A percentile compares a stretch with the other conserved stretches of the same genome.
Evolutionary conservation across 2,113 vertebrate genomes (phyloP).

Genomic region (Picathartes gymnocephalus): DNA sequence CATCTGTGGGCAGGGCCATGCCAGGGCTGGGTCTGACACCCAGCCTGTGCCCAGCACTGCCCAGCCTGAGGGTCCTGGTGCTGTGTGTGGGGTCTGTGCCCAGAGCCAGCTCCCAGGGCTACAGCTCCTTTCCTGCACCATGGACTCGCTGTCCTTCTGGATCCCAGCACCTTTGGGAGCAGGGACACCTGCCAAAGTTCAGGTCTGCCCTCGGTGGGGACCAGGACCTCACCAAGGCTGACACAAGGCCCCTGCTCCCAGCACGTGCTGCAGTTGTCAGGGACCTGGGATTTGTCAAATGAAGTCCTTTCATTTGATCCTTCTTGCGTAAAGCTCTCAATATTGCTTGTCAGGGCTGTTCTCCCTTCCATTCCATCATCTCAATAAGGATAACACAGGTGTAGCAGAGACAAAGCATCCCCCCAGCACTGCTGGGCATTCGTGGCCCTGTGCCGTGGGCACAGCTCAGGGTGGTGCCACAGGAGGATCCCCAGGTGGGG

Average conservation of each 20-base stretch:
- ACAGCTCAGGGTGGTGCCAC: not conserved
- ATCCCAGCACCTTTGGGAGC: not conserved
- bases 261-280: not conserved
- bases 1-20: not conserved
- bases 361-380: not conserved
- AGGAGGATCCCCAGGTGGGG: not conserved
- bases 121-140: fast-evolving
- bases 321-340: not conserved
- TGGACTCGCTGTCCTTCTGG: fast-evolving
- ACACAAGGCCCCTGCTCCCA: not conserved
- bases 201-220: fast-evolving
- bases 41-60: not conserved
- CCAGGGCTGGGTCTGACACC: fast-evolving
- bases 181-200: not conserved
- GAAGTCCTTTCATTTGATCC: not conserved
- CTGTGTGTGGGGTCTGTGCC: not conserved
- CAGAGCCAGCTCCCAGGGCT: not conserved
- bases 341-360: not conserved
- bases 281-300: not conserved
- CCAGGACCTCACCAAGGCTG: not conserved
- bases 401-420: not conserved
- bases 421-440: fast-evolving
- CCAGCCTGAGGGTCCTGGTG: not conserved
- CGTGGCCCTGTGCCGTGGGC: not conserved
- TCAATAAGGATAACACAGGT: not conserved